Base-by-base conservation (phyloP, 2,888 invertebrate genomes). In the Agrochola litura region DNA sequence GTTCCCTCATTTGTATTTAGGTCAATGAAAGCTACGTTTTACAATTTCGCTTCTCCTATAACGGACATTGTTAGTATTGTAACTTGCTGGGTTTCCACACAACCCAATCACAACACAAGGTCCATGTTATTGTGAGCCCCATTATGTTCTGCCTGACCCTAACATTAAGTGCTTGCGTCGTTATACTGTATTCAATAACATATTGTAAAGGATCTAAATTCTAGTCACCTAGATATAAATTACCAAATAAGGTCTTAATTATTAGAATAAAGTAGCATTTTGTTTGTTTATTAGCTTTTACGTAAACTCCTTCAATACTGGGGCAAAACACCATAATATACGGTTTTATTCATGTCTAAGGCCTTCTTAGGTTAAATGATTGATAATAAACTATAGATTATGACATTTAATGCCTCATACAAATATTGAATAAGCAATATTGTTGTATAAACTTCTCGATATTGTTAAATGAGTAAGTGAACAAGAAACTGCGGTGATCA, bases 331-430 rank as follows among this genome's bases (percentile, higher is more conserved):
- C 79, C 76, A 66, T 82, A 85, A 56, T 54, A 49, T 8, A 75
- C 19, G 25, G 30, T 67, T 79, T 79, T 77, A 88, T 86, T 79
- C 73, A 87, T 88, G 73, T 67, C 61, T 49, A 61, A 10, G 2
- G 25, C 87, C 83, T 63, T 74, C 52, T 78, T 83, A 12, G 78
- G 66, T 9, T 16, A 1, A 63, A 49, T 83, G 89, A 87, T 87
- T 81, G 83, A 87, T 88, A 85, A 76, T 76, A 75, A 76, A 76
- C 60, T n/a, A 69, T 41, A 61, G 25, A 61, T 67, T 79, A 78
- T 86, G 87, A 86, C 88, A 81, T 19, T 69, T 37, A 77, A 76
- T 84, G 56, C 25, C n/a, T 73, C 54, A 58, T 56, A 76, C 22
- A 64, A 76, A 73, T 75, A 60, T n/a, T 76, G 61, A 16, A 52